Base-by-base conservation (phyloP, 2,797 vertebrate species). In the Pelobates cultripes region DNA sequence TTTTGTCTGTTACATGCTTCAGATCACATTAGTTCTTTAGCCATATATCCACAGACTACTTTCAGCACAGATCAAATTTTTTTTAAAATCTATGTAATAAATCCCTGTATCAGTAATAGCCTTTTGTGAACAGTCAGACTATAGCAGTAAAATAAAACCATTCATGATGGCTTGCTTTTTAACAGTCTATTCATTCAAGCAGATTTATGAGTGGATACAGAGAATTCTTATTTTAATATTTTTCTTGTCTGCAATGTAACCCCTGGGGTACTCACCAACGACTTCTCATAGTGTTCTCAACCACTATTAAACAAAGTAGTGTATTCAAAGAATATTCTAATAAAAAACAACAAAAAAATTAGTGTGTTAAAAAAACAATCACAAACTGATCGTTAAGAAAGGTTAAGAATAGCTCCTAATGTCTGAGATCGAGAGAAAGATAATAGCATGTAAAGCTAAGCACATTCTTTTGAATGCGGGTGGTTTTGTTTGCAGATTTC, bases 401-500 rank as follows among this genome's bases (percentile, higher is more conserved):
- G 55, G 2, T 40, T 17, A 28, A 28, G 76, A 74, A 77, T 68
- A 75, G 47, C 76, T 74, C 41, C 70, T 51, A 66, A 74, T 41
- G 57, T 44, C 13, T 43, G 75, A 73, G 77, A 73, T 70, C 28
- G 55, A 75, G 63, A 51, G 17, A 55, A 44, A 79, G 72, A 83
- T 83, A 84, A 79, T 79, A 47, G 76, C 55, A 75, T 70, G 63
- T 79, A 81, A 79, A 79, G 57, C 72, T 69, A 43, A 75, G 78
- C 57, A 74, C 9, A 63, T 64, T 51, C 69, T 78, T 42, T 15
- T 3, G 45, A 3, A 75, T 55, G 40, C 14, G 43, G 69, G 63
- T 67, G 67, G 82, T 79, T 84, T 63, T 71, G 51, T 84, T 83
- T 87, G 72, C 75, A 85, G 79, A 61, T 79, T 77, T 70, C 17